Percentiles rank a stretch among this genome's conserved stretches.
Conservation (phyloP, 2,113 vertebrate genomes). For the Acinonyx jubatus region DNA sequence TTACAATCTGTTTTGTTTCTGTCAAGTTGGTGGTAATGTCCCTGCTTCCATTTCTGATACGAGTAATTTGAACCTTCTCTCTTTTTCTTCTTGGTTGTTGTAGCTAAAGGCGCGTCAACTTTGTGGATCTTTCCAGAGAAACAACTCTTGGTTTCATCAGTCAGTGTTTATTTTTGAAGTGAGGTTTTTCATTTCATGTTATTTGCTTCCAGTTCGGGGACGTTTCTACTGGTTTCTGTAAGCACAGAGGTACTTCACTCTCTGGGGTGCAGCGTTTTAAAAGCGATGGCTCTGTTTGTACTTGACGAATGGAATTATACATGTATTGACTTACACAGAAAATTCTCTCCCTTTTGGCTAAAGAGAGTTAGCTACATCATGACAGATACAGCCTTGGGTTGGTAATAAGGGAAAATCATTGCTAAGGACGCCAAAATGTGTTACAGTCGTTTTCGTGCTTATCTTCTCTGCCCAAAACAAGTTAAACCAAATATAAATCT, state of each 20-base stretch:
- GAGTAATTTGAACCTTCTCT: neutral
- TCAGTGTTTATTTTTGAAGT: neutral
- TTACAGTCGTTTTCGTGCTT: neutral
- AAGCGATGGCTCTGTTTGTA: neutral
- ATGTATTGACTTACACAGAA: neutral
- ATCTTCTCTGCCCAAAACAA: conserved; percentile 29
- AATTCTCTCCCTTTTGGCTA: conserved; percentile 18
- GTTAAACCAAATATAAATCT: conserved; percentile 51
- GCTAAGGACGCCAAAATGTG: neutral
- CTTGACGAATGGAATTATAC: neutral
- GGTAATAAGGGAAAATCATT: conserved; percentile 30
- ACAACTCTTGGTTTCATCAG: neutral
- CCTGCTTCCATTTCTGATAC: neutral
- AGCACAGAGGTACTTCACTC: neutral
- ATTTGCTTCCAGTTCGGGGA: neutral
- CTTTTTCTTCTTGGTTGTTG: neutral
- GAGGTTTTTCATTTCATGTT: neutral
- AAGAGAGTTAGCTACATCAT: neutral
- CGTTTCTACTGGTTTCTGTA: neutral
- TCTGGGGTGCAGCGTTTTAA: neutral
- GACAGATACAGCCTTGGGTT: conserved; percentile 5
- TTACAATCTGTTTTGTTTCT: neutral
- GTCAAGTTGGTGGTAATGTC: neutral
- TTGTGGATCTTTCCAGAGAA: neutral
- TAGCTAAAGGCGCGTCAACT: neutral